A percentile compares a stretch with the other conserved stretches of the same genome.
Evolutionary conservation across 2,888 invertebrate genomes (phyloP).

Genomic region (Agrotis ipsilon): DNA sequence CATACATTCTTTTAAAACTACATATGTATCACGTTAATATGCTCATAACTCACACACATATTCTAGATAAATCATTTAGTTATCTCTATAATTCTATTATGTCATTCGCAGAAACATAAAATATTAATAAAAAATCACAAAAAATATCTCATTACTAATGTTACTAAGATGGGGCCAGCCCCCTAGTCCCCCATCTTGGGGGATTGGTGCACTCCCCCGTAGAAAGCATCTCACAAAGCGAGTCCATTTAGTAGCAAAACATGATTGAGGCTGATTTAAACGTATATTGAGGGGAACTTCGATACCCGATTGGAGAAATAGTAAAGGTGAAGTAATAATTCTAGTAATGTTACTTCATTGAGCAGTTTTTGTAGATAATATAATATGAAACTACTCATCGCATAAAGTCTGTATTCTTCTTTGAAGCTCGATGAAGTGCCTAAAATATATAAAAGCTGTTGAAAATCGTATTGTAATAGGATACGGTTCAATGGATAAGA

Average conservation of each 20-base stretch:
- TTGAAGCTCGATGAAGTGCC: no score
- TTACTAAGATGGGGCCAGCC: slow-evolving; percentile 12
- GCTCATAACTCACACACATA: slow-evolving; percentile 6
- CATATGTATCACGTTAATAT: slow-evolving; percentile 8
- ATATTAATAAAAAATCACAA: slow-evolving; percentile 30
- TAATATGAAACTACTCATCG: no score
- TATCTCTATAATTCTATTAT: slow-evolving; percentile 1
- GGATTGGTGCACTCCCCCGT: slow-evolving; percentile 9
- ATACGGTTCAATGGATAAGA: no score
- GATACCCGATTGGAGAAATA: neutral
- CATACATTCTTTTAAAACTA: neutral
- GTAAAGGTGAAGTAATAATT: neutral
- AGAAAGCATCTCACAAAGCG: slow-evolving; percentile 36
- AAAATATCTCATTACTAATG: slow-evolving; percentile 44
- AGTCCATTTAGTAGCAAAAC: slow-evolving; percentile 29
- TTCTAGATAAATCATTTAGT: slow-evolving; percentile 3
- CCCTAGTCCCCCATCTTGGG: neutral
- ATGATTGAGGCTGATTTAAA: slow-evolving; percentile 30
- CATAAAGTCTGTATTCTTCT: no score
- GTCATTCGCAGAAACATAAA: slow-evolving; percentile 15
- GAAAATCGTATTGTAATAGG: no score
- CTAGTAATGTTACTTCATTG: neutral
- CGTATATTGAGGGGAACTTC: slow-evolving; percentile 22
- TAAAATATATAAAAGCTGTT: no score
- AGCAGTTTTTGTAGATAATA: no score